These are phyloP conservation scores for Nymphalis urticae DNA, from an alignment of 2,888 invertebrate species.

Conservation along the genomic window DNA sequence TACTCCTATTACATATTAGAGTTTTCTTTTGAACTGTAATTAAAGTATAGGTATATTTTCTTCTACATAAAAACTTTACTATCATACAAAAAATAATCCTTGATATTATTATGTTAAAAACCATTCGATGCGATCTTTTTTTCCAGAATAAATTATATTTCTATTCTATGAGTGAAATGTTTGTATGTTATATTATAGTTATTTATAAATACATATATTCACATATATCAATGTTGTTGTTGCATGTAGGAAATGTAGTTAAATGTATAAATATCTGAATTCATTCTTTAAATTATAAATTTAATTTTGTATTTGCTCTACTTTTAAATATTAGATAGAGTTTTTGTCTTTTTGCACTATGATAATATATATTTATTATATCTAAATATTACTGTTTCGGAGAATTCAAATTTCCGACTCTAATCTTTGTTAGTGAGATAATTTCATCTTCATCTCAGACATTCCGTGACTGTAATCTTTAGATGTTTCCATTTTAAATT, in stretches of 20 bases:
- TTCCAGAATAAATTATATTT: too few species aligned
- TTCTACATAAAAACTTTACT: not conserved
- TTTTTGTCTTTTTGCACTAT: not conserved
- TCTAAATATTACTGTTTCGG: not conserved
- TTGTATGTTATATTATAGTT: not conserved
- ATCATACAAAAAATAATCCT: not conserved
- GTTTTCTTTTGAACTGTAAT: not conserved
- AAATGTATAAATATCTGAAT: not conserved
- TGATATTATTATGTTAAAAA: not conserved
- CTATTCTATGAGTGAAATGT: not conserved
- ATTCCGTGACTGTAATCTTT: not conserved
- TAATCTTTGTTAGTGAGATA: not conserved
- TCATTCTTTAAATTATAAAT: not conserved
- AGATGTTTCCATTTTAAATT: not conserved
- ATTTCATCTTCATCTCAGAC: not conserved
- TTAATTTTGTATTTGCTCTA: not conserved
- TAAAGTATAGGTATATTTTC: not conserved
- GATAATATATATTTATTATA: not conserved
- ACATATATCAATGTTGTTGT: not conserved
- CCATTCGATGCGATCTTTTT: not conserved
- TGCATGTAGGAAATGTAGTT: not conserved
- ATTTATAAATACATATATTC: not conserved
- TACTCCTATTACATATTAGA: not conserved
- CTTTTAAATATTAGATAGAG: not conserved
- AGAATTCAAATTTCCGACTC: not conserved